phyloP scores from a whole-genome alignment of 1,140 invertebrate species.

The Ptiloglossa arizonensis region DNA sequence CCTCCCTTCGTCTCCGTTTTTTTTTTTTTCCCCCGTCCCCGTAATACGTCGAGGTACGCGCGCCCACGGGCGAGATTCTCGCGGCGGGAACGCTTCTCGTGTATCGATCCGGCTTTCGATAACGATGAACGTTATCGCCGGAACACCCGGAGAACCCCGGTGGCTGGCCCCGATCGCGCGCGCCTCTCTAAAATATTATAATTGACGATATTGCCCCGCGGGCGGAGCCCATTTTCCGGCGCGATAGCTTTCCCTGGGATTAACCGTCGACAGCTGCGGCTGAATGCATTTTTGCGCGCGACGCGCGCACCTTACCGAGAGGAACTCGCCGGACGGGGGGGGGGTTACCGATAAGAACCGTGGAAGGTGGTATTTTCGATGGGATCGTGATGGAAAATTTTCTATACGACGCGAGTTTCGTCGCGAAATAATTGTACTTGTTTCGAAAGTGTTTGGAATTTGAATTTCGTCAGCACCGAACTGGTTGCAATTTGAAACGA shows the following conservation, averaged over 20 bases:
- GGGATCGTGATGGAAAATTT: too few relatives aligned
- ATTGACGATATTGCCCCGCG: conserved; percentile 35
- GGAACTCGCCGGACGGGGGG: too few relatives aligned
- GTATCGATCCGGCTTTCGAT: conserved; percentile 57
- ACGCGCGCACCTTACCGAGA: too few relatives aligned
- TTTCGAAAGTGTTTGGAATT: too few relatives aligned
- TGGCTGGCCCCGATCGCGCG: conserved; percentile 8
- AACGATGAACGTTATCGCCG: conserved; percentile 58
- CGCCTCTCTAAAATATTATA: conserved; percentile 40
- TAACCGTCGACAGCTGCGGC: not conserved
- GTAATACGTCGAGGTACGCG: not conserved
- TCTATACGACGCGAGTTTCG: too few relatives aligned
- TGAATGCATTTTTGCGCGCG: not conserved
- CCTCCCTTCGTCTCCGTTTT: conserved; percentile 28
- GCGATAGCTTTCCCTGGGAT: not conserved
- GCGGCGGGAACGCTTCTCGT: too few relatives aligned
- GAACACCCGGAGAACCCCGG: conserved; percentile 5
- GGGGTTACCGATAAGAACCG: too few relatives aligned
- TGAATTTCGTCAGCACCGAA: too few relatives aligned
- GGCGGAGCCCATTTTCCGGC: not conserved
- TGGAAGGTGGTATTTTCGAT: too few relatives aligned
- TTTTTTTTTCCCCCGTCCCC: not conserved
- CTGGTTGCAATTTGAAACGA: too few relatives aligned
- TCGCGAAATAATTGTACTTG: too few relatives aligned
- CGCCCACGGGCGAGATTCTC: conserved; percentile 24